Conservation (phyloP, 2,113 vertebrate species). For the Takifugu flavidus region DNA sequence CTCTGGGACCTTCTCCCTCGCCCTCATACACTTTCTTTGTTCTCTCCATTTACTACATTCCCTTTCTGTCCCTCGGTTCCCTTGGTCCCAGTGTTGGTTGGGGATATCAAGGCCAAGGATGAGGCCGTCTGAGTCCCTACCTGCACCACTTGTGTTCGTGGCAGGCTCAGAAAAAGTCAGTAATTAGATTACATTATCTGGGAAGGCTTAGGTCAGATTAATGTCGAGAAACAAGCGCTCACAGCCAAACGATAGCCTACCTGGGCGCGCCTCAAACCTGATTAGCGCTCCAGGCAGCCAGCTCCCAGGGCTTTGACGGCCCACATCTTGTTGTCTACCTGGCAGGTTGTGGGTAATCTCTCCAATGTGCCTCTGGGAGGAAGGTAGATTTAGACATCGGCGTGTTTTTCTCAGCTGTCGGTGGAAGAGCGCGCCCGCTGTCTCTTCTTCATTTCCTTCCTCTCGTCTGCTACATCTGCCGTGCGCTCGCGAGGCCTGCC, state of each 20-base stretch:
- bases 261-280: constrained; percentile 68
- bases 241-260: constrained; percentile 68
- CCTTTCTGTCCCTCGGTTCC: no score
- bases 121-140: no score
- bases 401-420: constrained; percentile 58
- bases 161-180: constrained; percentile 54
- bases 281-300: constrained; percentile 49
- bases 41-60: no score
- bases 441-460: constrained; percentile 32
- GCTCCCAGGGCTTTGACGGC: constrained; percentile 47
- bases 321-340: constrained; percentile 69
- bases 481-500: constrained; percentile 30
- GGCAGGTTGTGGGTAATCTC: constrained; percentile 69
- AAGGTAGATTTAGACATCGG: constrained; percentile 67
- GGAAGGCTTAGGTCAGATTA: constrained; percentile 75
- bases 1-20: no score
- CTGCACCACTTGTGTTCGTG: background rate
- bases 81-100: no score
- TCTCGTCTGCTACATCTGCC: constrained; percentile 57
- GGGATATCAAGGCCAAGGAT: no score
- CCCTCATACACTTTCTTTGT: no score
- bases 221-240: constrained; percentile 59
- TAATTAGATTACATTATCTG: constrained; percentile 79
- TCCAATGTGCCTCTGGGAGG: constrained; percentile 62
- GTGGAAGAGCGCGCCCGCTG: constrained; percentile 36